Base-by-base conservation (phyloP, 2,113 vertebrate species). In the Hymenochirus boettgeri region DNA sequence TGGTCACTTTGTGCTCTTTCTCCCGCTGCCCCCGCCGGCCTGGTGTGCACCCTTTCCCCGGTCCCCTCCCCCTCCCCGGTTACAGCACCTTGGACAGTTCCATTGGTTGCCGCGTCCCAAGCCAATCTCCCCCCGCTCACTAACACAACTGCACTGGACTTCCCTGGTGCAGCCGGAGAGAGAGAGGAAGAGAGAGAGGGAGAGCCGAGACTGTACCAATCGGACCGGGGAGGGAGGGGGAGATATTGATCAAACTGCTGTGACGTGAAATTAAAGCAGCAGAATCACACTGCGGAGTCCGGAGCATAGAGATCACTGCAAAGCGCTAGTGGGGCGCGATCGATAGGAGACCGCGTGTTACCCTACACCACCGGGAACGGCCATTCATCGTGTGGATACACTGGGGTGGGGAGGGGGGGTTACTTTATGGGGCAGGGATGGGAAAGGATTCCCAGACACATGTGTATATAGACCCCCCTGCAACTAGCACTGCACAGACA, bases 241-340 rank as follows among this genome's bases (percentile, higher is more conserved):
- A 83, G 80, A 76, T 87, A 90, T 88, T 89, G 90, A 91, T 92
- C 90, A 90, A 93, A 95, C 89, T 95, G 88, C 88, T 83, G 84
- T 87, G 86, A 88, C 86, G 83, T 82, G 80, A 80, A 84, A 83
- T 85, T 86, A 85, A 84, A 90, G 80, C 83, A 72, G 73, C 79
- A 90, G 80, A 83, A 72, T 72, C 79, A 71, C 78, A 73, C 81
- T 77, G 82, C 80, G 75, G 79, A 80, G 67, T 42, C 19, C 18
- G n/a, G n/a, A n/a, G n/a, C n/a, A n/a, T n/a, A n/a, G 51, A 46
- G 39, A 57, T 73, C 77, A 79, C 77, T 77, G 77, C 75, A 66
- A 82, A 79, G 78, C 75, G 77, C 66, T 65, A 83, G 66, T 3
- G 69, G 71, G 80, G 72, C 27, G 67, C 70, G 70, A 80, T 86